Evolutionary conservation across 2,888 invertebrate species (phyloP), one percentile per base, ranked within the genome.

Genomic region (Arctia plantaginis): DNA sequence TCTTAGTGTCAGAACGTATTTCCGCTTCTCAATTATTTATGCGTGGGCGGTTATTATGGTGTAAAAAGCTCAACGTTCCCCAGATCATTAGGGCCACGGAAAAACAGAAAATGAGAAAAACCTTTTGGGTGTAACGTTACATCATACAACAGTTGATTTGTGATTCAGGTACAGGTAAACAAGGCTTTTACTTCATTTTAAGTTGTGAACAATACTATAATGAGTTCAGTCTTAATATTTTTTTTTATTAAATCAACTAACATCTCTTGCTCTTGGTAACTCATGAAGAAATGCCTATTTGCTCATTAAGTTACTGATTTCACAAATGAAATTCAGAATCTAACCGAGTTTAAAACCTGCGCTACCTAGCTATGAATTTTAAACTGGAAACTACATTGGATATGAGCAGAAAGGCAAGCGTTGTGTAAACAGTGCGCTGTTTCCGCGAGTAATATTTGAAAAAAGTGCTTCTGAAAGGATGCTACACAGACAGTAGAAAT

Each of bases 351-450:
- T 91, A 88, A 93, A 93, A 93, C 90, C 91, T 89, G 83, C 90
- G 88, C 89, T n/a, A n/a, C n/a, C n/a, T n/a, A n/a, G n/a, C n/a
- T 93, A 92, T 93, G 93, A 93, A 93, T 93, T 93, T 93, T 89
- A 91, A 92, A 93, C 90, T 91, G 87, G 88, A 93, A 93, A 92
- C 90, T 93, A 92, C 92, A 92, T 90, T 90, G 90, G 90, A 92
- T 92, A 92, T 90, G 90, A 91, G 91, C 88, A 90, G 90, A 91
- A 90, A 92, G 89, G 91, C 91, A 88, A 90, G 90, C 90, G 87
- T 87, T 90, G 87, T 90, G 91, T 92, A 93, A 92, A 93, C 90
- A 93, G 86, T 81, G 80, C 83, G 87, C 86, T 88, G 87, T 90
- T 90, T 90, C 90, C 87, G 87, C 87, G 86, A 87, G 89, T 88